Conservation (phyloP, 2,797 vertebrate genomes). For the Poecilia gillii region DNA sequence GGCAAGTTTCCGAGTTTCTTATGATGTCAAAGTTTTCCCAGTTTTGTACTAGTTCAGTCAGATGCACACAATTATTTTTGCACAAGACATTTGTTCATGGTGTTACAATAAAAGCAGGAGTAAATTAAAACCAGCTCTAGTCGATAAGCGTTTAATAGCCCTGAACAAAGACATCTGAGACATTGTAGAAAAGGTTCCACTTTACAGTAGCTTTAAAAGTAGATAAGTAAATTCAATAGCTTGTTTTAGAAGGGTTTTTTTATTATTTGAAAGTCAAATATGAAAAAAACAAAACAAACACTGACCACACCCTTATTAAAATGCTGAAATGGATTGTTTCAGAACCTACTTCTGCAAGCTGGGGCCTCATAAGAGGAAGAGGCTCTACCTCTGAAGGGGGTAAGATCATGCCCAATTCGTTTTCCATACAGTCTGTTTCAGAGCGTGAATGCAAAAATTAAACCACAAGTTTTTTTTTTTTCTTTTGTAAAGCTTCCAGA, state of each 20-base stretch:
- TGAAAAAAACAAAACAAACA: neutral
- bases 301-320: constrained; percentile 47
- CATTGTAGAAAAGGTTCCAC: neutral
- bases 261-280: neutral
- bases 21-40: neutral
- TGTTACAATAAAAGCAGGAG: neutral
- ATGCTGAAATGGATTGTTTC: constrained; percentile 40
- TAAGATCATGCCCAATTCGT: neutral
- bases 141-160: neutral
- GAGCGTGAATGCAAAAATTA: neutral
- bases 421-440: neutral
- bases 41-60: neutral
- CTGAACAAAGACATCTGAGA: neutral
- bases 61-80: neutral
- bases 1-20: neutral
- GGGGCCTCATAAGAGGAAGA: constrained; percentile 8
- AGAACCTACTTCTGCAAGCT: constrained; percentile 44
- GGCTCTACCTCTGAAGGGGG: neutral
- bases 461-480: neutral
- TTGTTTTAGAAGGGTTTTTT: neutral
- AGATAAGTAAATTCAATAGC: neutral
- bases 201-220: neutral
- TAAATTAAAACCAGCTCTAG: neutral
- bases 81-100: neutral
- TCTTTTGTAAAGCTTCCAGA: neutral